A percentile compares a stretch with the other conserved stretches of the same genome.
phyloP scores from a whole-genome alignment of 2,888 invertebrate species.

The Odontocerum albicorne region DNA sequence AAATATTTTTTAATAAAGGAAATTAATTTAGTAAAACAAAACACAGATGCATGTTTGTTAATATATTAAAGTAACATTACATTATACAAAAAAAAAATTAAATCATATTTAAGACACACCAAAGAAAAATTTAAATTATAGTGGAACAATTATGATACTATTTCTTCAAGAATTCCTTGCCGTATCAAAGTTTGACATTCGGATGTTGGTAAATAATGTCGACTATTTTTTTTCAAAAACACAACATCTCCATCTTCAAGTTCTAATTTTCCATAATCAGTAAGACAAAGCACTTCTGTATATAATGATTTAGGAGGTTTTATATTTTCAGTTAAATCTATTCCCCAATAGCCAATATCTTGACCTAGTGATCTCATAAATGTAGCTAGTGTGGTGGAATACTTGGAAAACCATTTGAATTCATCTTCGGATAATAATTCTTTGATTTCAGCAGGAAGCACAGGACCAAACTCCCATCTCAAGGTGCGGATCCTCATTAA shows the following conservation, averaged over 20 bases:
- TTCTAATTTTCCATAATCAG: slow-evolving; percentile 93
- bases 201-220: slow-evolving; percentile 84
- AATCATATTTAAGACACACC: no score
- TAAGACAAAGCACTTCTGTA: slow-evolving; percentile 87
- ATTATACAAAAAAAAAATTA: no score
- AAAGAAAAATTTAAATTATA: no score
- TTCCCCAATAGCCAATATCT: slow-evolving; percentile 65
- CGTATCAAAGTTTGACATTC: slow-evolving; percentile 90
- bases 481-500: slow-evolving; percentile 79
- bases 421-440: slow-evolving; percentile 79
- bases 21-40: no score
- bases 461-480: slow-evolving; percentile 95
- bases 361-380: slow-evolving; percentile 91
- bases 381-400: slow-evolving; percentile 80
- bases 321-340: slow-evolving; percentile 85
- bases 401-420: slow-evolving; percentile 85
- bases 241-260: slow-evolving; percentile 91
- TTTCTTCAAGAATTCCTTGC: slow-evolving; percentile 85
- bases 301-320: slow-evolving; percentile 91
- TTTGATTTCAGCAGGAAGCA: slow-evolving; percentile 83
- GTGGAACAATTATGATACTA: slow-evolving; percentile 44
- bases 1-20: no score
- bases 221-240: slow-evolving; percentile 84
- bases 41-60: no score
- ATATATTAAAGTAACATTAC: no score